Evolutionary conservation across 2,113 vertebrate species (phyloP).

Genomic region (Laticauda laticaudata): DNA sequence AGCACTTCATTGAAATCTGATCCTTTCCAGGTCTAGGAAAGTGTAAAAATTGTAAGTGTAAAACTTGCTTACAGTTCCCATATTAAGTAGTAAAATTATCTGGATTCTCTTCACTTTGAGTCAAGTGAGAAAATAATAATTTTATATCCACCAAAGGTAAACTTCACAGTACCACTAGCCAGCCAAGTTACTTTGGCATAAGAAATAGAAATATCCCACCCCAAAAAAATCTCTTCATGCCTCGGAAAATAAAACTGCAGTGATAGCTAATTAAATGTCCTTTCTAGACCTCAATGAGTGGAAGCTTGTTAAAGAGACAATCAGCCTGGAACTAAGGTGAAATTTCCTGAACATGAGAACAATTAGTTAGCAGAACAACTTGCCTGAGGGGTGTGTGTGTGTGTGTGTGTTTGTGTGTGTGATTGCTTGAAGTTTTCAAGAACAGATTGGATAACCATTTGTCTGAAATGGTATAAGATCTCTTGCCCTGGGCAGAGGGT

Average conservation of each 20-base stretch:
- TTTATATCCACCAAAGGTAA: neutral
- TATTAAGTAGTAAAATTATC: neutral
- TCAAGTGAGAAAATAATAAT: neutral
- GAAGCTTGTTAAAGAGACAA: neutral
- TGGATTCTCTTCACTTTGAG: neutral
- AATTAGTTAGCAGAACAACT: neutral
- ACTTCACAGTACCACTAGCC: neutral
- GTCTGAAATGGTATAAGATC: neutral
- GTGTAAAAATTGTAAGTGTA: neutral
- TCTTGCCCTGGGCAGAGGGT: neutral
- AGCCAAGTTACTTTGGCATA: neutral
- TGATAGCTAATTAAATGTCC: neutral
- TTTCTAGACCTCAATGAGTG: neutral
- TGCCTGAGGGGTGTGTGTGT: neutral
- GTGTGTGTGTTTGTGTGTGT: neutral
- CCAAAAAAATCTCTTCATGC: neutral
- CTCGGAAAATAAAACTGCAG: neutral
- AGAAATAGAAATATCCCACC: neutral
- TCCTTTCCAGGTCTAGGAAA: neutral
- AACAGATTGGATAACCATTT: neutral
- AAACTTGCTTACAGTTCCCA: neutral
- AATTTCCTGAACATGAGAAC: neutral
- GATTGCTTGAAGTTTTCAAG: neutral
- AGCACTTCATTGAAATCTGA: neutral
- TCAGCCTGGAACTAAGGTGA: neutral